Conservation (phyloP, 1,140 invertebrate genomes). For the Lordiphosa collinella region DNA sequence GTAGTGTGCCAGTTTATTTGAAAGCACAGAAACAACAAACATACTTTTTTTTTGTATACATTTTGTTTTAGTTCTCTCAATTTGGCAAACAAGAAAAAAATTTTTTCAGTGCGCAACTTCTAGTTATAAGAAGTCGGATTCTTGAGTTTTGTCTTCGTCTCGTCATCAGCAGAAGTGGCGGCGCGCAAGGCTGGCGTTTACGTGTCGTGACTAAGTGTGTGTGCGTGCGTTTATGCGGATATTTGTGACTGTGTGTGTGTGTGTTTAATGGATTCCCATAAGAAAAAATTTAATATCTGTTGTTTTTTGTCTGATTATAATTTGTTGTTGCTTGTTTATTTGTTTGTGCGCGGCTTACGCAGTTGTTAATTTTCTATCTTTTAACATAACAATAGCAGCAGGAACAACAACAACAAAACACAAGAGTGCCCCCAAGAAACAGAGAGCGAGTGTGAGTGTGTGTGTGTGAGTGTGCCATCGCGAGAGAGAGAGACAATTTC, state of each 20-base stretch:
- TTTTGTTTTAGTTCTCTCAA: no score
- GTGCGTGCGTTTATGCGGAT: neutral
- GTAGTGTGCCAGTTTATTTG: no score
- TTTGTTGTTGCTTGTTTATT: slow-evolving; percentile 17
- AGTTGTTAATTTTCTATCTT: slow-evolving; percentile 26
- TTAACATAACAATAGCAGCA: slow-evolving; percentile 17
- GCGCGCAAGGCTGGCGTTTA: neutral
- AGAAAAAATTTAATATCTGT: slow-evolving; percentile 6
- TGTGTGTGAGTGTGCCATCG: neutral
- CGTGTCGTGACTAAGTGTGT: slow-evolving; percentile 5
- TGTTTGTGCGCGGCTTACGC: slow-evolving; percentile 28
- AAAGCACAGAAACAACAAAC: no score
- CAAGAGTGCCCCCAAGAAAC: slow-evolving; percentile 30
- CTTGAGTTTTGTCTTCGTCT: slow-evolving; percentile 3
- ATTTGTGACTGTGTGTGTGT: slow-evolving; percentile 12
- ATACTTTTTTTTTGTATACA: no score
- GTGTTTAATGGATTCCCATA: slow-evolving; percentile 9
- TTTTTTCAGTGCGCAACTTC: slow-evolving; percentile 1
- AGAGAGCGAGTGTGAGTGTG: slow-evolving; percentile 7
- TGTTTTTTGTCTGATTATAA: no score
- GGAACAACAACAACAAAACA: slow-evolving; percentile 25
- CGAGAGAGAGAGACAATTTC: slow-evolving; percentile 1
- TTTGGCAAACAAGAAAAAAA: neutral
- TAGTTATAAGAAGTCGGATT: no score
- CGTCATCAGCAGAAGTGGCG: slow-evolving; percentile 1